phyloP scores from a whole-genome alignment of 2,113 vertebrate species.

The Oncorhynchus tshawytscha region DNA sequence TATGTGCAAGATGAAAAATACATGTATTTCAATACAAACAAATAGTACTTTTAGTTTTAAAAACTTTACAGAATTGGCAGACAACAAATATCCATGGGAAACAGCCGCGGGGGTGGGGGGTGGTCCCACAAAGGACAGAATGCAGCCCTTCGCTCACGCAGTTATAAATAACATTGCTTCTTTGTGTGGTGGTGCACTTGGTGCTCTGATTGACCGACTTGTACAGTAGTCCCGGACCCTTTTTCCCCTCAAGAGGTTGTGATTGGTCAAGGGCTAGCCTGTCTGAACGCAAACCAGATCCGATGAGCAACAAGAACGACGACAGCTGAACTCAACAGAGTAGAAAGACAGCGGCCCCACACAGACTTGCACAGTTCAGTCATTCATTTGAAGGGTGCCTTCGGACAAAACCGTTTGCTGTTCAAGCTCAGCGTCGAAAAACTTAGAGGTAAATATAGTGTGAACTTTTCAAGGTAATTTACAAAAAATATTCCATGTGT shows the following conservation, averaged over 20 bases:
- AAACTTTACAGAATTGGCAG: too few relatives aligned
- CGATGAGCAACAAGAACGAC: background rate
- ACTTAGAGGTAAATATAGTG: too few relatives aligned
- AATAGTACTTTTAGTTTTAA: background rate
- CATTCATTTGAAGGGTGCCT: background rate
- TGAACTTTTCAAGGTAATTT: too few relatives aligned
- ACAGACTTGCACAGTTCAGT: background rate
- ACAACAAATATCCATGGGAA: background rate
- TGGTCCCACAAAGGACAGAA: background rate
- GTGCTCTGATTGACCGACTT: constrained; percentile 36
- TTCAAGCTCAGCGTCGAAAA: too few relatives aligned
- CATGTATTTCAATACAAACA: background rate
- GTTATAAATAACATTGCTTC: constrained; percentile 55
- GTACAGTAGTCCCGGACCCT: background rate
- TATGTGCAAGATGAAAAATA: background rate
- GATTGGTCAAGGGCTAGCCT: constrained; percentile 17
- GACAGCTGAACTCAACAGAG: background rate
- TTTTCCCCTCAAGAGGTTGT: background rate
- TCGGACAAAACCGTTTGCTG: too few relatives aligned
- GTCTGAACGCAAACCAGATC: constrained; percentile 9
- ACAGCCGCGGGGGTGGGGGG: background rate
- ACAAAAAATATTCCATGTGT: too few relatives aligned
- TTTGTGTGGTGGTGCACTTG: background rate
- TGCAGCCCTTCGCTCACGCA: background rate
- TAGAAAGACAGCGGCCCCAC: background rate